Conservation (phyloP, 2,113 vertebrate genomes). For the Halcyon senegalensis region DNA sequence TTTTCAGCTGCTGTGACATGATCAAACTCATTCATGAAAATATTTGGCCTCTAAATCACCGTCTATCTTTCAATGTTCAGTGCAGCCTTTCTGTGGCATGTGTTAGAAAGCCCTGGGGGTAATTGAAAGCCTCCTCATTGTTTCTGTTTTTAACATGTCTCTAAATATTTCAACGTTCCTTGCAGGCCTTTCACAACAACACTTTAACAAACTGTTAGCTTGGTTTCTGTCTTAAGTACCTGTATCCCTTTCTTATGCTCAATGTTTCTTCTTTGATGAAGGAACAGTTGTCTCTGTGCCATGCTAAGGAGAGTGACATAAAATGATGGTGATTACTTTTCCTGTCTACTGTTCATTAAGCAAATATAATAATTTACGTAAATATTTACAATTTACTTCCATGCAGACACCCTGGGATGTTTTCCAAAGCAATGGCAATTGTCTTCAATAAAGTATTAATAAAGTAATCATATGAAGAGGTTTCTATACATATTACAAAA, state of each 20-base stretch:
- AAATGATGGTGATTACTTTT: not conserved
- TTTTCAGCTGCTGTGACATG: not conserved
- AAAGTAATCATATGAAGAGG: not conserved
- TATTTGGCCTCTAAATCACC: not conserved
- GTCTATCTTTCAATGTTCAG: not conserved
- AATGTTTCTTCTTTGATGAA: not conserved
- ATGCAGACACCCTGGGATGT: not conserved
- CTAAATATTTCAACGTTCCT: not conserved
- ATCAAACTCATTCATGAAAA: constrained; percentile 1
- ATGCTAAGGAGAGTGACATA: not conserved
- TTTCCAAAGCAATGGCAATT: not conserved
- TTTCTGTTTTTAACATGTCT: not conserved
- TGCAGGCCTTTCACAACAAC: not conserved
- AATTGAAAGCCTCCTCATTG: not conserved
- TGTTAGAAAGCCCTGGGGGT: not conserved
- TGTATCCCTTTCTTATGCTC: not conserved
- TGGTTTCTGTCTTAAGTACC: not conserved
- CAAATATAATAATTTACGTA: not conserved
- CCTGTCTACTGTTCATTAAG: not conserved
- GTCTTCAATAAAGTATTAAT: not conserved
- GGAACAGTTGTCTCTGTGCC: not conserved
- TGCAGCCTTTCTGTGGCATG: not conserved
- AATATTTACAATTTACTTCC: not conserved
- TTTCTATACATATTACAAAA: not conserved
- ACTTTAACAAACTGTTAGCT: not conserved